Conservation (phyloP, 2,888 invertebrate species). For the Synanthedon andrenaeformis region DNA sequence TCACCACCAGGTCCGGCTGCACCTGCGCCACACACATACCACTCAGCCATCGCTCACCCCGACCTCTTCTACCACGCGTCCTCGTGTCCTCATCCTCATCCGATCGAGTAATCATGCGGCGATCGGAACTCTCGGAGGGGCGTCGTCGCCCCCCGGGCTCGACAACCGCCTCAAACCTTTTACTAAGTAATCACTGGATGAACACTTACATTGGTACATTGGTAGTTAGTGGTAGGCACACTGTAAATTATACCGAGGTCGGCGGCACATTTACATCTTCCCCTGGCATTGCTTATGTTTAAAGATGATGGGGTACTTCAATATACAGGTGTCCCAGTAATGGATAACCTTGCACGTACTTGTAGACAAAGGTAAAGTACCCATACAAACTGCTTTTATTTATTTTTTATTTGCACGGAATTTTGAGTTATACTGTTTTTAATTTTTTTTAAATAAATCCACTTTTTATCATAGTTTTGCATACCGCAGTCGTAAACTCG, state of each 20-base stretch:
- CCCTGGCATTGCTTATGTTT: neutral
- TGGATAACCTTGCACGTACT: too few species aligned
- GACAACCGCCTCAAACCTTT: conserved; percentile 66
- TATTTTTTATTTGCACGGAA: too few species aligned
- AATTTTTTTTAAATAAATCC: too few species aligned
- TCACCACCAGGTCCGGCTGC: conserved; percentile 92
- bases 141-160: conserved; percentile 47
- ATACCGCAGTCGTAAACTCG: too few species aligned
- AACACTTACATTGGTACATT: neutral
- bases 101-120: conserved; percentile 44
- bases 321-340: too few species aligned
- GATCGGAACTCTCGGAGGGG: conserved; percentile 51
- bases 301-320: too few species aligned
- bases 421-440: too few species aligned
- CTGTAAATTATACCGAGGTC: too few species aligned
- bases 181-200: conserved; percentile 66
- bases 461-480: too few species aligned
- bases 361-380: too few species aligned
- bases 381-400: too few species aligned
- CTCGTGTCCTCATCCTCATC: conserved; percentile 37
- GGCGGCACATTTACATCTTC: neutral
- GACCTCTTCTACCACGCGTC: neutral
- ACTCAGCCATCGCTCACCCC: neutral
- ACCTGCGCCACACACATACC: conserved; percentile 35
- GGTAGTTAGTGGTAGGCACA: too few species aligned